A percentile compares a stretch with the other conserved stretches of the same genome.
Conservation (phyloP, 2,888 invertebrate species). For the Fragum fragum region DNA sequence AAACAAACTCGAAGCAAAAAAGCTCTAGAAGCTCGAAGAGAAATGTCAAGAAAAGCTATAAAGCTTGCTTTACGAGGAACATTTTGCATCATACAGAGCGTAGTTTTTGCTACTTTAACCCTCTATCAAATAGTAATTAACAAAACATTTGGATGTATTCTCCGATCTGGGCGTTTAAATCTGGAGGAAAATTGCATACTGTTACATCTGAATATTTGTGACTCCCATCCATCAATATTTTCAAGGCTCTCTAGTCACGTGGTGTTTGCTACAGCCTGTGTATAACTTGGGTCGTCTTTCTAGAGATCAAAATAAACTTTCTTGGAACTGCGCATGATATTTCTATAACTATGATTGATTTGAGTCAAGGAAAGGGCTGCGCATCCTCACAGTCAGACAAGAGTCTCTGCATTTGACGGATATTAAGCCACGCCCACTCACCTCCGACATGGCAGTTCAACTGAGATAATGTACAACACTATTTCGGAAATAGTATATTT, state of each 20-base stretch:
- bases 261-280: not conserved
- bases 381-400: too few relatives aligned
- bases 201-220: not conserved
- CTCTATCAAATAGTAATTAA: slow-evolving; percentile 9
- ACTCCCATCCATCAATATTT: not conserved
- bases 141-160: slow-evolving; percentile 11
- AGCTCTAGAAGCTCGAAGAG: not conserved
- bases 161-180: not conserved
- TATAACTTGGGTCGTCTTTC: too few relatives aligned
- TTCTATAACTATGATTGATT: too few relatives aligned
- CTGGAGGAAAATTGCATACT: not conserved
- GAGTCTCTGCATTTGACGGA: too few relatives aligned
- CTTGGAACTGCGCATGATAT: too few relatives aligned
- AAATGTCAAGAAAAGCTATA: slow-evolving; percentile 12
- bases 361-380: too few relatives aligned
- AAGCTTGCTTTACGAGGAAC: slow-evolving; percentile 14
- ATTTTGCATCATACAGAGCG: slow-evolving; percentile 7
- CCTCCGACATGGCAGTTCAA: too few relatives aligned
- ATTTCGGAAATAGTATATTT: too few relatives aligned
- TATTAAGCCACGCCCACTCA: too few relatives aligned
- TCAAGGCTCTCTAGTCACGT: not conserved
- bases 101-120: slow-evolving; percentile 1
- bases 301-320: too few relatives aligned
- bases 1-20: not conserved
- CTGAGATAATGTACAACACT: too few relatives aligned